These are phyloP conservation scores for Axinella damicornis DNA, from an alignment of 37 sponge, comb jelly and placozoan genomes.

Conservation along the genomic window DNA sequence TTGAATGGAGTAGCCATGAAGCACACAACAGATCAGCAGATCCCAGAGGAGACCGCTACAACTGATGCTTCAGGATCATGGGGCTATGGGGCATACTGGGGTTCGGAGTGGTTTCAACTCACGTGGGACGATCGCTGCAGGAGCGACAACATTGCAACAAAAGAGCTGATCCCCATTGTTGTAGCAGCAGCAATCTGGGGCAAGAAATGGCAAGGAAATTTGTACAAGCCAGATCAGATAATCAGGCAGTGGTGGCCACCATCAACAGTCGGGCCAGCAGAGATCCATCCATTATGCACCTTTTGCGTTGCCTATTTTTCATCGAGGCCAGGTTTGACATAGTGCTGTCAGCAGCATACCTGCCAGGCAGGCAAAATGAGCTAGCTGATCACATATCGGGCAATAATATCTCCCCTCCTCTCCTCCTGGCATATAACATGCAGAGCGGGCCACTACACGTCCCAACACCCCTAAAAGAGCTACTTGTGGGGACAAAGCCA, in stretches of 20 bases:
- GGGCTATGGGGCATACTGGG: conserved; percentile 51
- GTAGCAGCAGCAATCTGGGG: conserved; percentile 64
- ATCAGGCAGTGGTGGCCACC: conserved; percentile 44
- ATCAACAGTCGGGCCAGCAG: conserved; percentile 17
- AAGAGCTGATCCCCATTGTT: conserved; percentile 67
- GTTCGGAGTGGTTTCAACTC: conserved; percentile 41
- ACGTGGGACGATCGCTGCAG: conserved; percentile 4
- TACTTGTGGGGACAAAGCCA: conserved; percentile 4
- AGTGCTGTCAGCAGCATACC: conserved; percentile 38
- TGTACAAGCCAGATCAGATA: conserved; percentile 39
- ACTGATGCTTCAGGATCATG: conserved; percentile 49
- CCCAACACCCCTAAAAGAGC: neutral
- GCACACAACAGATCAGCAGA: too few species aligned
- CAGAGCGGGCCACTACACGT: neutral
- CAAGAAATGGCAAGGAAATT: conserved; percentile 23
- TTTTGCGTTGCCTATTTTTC: conserved; percentile 49
- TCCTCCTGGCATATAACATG: neutral
- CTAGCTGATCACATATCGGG: conserved; percentile 64
- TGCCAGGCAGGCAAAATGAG: conserved; percentile 18
- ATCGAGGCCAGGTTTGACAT: conserved; percentile 12
- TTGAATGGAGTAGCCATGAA: conserved; percentile 23
- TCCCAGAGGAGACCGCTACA: neutral
- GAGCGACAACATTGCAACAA: conserved; percentile 30
- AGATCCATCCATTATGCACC: conserved; percentile 49
- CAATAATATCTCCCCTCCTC: neutral